phyloP scores from a whole-genome alignment of 64 coral and sea anemone species.

The Actinia tenebrosa region DNA sequence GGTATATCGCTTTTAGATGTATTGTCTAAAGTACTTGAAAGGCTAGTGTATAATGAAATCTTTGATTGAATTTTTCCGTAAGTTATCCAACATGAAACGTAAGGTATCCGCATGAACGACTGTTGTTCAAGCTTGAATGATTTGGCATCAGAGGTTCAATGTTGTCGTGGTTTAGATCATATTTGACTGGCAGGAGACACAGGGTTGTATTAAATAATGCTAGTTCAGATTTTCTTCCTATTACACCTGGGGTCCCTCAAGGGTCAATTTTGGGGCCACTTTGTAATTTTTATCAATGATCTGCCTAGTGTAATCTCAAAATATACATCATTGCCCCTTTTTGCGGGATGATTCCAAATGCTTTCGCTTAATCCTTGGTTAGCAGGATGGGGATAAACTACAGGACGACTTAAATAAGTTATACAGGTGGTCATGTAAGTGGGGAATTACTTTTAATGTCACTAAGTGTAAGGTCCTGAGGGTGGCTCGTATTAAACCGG shows the following conservation, averaged over 20 bases:
- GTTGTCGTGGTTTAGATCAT: constrained; percentile 25
- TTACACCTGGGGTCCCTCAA: constrained; percentile 22
- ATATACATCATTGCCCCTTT: neutral
- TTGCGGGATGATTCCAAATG: constrained; percentile 38
- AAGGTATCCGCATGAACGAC: neutral
- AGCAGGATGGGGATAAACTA: neutral
- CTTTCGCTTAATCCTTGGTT: neutral
- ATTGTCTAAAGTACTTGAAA: constrained; percentile 35
- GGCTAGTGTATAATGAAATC: constrained; percentile 30
- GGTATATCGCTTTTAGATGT: constrained; percentile 37
- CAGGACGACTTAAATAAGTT: constrained; percentile 19
- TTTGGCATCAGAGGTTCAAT: neutral
- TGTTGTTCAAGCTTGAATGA: constrained; percentile 8
- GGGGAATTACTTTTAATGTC: neutral
- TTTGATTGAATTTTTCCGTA: constrained; percentile 11
- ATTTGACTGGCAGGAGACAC: neutral
- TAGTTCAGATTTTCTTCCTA: constrained; percentile 13
- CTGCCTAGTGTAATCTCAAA: neutral
- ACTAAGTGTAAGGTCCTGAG: too few relatives aligned
- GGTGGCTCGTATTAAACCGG: too few relatives aligned
- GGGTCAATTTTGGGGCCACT: constrained; percentile 26
- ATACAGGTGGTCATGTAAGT: constrained; percentile 6
- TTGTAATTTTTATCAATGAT: constrained; percentile 29
- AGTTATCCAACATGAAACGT: neutral
- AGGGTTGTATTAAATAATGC: constrained; percentile 24